Conservation (phyloP, 2,888 invertebrate species). For the Dioctria linearis region DNA sequence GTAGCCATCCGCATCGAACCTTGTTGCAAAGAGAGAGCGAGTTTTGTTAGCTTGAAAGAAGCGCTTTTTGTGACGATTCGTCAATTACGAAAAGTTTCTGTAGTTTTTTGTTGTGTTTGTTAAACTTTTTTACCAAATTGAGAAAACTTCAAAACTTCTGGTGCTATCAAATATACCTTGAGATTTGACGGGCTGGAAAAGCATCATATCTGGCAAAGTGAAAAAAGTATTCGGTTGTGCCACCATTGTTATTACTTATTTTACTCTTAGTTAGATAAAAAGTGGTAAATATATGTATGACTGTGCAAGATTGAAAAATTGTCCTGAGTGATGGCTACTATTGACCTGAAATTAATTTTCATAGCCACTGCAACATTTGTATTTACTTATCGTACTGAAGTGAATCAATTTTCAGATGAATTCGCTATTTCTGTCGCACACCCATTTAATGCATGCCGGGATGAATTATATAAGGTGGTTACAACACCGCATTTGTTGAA, state of each 20-base stretch:
- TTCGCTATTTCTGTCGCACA: not conserved
- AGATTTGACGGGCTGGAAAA: not conserved
- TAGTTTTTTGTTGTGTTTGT: conserved; percentile 19
- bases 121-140: not conserved
- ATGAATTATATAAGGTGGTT: not conserved
- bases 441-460: not conserved
- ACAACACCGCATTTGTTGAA: not conserved
- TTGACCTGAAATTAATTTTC: conserved; percentile 36
- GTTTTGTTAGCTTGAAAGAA: not conserved
- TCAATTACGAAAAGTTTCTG: conserved; percentile 35
- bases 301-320: conserved; percentile 18
- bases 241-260: not conserved
- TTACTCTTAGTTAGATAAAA: conserved; percentile 3
- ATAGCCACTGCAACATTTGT: conserved; percentile 4
- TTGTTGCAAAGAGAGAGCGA: conserved; percentile 28
- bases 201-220: not conserved
- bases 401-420: conserved; percentile 15
- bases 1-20: not conserved
- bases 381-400: conserved; percentile 12
- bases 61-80: conserved; percentile 26
- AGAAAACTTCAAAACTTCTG: conserved; percentile 15
- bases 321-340: conserved; percentile 24
- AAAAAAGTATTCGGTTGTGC: not conserved
- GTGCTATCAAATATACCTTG: conserved; percentile 1
- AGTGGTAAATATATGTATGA: conserved; percentile 3